These are phyloP conservation scores for Octodonta nipae DNA, from an alignment of 2,888 invertebrate genomes.

Conservation along the genomic window DNA sequence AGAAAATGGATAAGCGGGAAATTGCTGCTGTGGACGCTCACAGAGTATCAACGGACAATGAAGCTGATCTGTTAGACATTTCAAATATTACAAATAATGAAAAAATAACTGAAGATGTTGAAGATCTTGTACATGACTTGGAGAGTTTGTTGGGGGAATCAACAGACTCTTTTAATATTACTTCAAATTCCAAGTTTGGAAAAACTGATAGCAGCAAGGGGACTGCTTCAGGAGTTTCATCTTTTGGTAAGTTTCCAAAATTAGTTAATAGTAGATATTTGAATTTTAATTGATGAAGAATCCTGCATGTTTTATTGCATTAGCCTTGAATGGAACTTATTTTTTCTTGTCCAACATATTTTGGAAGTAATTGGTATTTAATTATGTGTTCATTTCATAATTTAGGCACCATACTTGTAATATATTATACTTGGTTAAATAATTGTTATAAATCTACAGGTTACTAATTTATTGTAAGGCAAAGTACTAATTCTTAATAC, in stretches of 20 bases:
- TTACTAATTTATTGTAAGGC: too few relatives aligned
- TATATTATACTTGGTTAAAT: too few relatives aligned
- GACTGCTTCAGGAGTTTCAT: too few relatives aligned
- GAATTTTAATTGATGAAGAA: too few relatives aligned
- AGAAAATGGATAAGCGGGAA: slow-evolving; percentile 2
- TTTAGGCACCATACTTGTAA: too few relatives aligned
- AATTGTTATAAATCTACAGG: too few relatives aligned
- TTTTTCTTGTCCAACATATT: not conserved
- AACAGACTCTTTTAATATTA: slow-evolving; percentile 18
- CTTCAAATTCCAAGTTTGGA: slow-evolving; percentile 5
- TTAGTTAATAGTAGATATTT: too few relatives aligned
- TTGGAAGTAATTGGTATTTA: not conserved
- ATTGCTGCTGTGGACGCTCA: slow-evolving; percentile 12
- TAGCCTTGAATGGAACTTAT: not conserved
- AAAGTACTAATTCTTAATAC: too few relatives aligned
- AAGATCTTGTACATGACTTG: slow-evolving; percentile 34
- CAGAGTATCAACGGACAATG: slow-evolving; percentile 20
- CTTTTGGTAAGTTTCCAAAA: too few relatives aligned
- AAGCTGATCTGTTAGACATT: slow-evolving; percentile 14
- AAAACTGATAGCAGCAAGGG: slow-evolving; percentile 3
- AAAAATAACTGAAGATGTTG: slow-evolving; percentile 32
- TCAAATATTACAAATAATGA: slow-evolving; percentile 21
- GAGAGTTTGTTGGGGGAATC: slow-evolving; percentile 31
- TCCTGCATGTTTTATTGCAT: too few relatives aligned
- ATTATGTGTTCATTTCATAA: not conserved